Evolutionary conservation across 2,113 vertebrate species (phyloP), one percentile per base, ranked within the genome.

Genomic region (Hipposideros armiger): DNA sequence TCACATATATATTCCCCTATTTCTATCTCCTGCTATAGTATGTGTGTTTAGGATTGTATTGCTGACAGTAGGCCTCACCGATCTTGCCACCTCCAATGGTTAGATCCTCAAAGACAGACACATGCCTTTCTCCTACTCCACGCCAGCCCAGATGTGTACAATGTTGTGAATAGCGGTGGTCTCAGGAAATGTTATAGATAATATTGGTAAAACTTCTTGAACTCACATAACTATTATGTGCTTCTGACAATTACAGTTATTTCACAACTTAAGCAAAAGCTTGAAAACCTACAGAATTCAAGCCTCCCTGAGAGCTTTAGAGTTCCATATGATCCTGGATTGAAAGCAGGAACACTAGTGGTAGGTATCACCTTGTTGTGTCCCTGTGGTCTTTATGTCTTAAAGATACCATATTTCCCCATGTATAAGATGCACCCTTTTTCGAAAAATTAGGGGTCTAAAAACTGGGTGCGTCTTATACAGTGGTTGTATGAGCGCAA

Each of bases 291-390:
- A 47, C 99, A 99, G 96, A 98, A 96, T 72, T 99, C 98, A 7
- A 99, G 98, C 87, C 98, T 99, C 80, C 99, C 99, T 0, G 97
- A 99, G 94, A 99, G 98, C 98, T 99, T 99, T 96, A 99, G 99
- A 98, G 99, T 99, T 72, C 99, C 99, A 0, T 99, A 99, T 90
- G 99, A 99, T 92, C 99, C 99, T 47, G 99, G 99, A 26, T 98
- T 99, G 28, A 98, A 99, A 98, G 99, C 99, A n/a, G 99, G 99
- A 94, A 95, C 98, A 0, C 97, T 99, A 77, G 98, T 99, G 99
- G 99, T 99, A 98, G 98, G 98, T 97, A 62, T 83, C 86, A 14
- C 28, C n/a, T 52, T 42, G 36, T 42, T 47, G n/a, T 95, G 82
- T 70, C 36, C 36, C 2, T 3, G 1, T 54, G 17, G 45, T 87